Evolutionary conservation across 2,113 vertebrate species (phyloP).

Genomic region (Indicator indicator): DNA sequence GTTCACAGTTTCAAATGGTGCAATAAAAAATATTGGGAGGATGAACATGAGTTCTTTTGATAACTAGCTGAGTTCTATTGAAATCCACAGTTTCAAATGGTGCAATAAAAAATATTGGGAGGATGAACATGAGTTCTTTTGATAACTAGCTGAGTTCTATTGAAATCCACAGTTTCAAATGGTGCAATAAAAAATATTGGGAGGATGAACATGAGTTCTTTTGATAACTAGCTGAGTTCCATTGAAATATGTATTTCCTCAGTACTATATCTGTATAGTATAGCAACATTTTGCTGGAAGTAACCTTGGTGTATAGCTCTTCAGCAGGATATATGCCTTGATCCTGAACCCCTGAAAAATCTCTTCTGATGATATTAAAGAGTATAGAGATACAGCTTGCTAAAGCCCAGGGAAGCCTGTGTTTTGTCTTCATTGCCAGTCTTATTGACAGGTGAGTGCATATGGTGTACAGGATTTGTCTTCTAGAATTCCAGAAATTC

Average conservation of each 20-base stretch:
- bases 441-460: not conserved
- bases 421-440: not conserved
- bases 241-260: not conserved
- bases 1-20: not conserved
- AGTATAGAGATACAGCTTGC: not conserved
- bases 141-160: not conserved
- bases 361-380: not conserved
- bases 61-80: not conserved
- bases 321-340: not conserved
- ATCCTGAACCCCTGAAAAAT: not conserved
- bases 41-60: not conserved
- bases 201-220: not conserved
- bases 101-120: not conserved
- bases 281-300: not conserved
- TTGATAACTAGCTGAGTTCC: not conserved
- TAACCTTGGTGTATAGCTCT: not conserved
- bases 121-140: not conserved
- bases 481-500: not conserved
- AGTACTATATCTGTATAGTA: not conserved
- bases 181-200: not conserved
- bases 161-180: not conserved
- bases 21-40: not conserved
- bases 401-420: not conserved
- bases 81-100: not conserved
- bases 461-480: not conserved